Evolutionary conservation across 1,140 invertebrate species (phyloP).

Genomic region (Drosophila lacertosa): DNA sequence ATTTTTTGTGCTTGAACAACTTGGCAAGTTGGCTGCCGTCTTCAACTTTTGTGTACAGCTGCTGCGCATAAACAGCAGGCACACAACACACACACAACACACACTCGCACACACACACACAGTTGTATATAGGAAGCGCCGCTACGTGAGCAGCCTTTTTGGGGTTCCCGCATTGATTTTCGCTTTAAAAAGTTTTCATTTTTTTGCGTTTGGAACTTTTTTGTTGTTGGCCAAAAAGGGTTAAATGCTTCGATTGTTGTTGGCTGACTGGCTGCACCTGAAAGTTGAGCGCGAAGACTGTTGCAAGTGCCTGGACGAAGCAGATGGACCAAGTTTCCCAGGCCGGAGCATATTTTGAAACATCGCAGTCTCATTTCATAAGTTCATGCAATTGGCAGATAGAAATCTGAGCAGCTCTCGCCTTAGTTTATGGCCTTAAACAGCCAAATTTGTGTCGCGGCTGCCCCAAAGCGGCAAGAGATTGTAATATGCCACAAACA

Average conservation of each 20-base stretch:
- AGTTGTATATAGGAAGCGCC: conserved; percentile 49
- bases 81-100: conserved; percentile 13
- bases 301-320: conserved; percentile 57
- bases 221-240: conserved; percentile 67
- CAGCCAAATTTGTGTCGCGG: conserved; percentile 45
- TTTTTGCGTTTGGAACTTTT: conserved; percentile 50
- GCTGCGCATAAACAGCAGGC: conserved; percentile 70
- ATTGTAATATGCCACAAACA: conserved; percentile 47
- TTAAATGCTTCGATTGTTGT: conserved; percentile 53
- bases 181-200: conserved; percentile 39
- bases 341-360: conserved; percentile 54
- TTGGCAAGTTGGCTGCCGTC: conserved; percentile 71
- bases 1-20: conserved; percentile 71
- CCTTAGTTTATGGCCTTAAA: conserved; percentile 54
- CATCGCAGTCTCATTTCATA: conserved; percentile 55
- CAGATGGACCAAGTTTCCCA: conserved; percentile 67
- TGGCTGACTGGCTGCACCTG: conserved; percentile 53
- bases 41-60: conserved; percentile 67
- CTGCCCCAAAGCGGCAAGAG: conserved; percentile 58
- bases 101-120: conserved; percentile 23
- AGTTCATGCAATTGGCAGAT: conserved; percentile 56
- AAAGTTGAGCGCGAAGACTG: conserved; percentile 40
- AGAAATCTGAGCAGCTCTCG: conserved; percentile 47
- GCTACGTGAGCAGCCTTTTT: conserved; percentile 52
- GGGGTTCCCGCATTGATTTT: conserved; percentile 69